These are phyloP conservation scores for Lithobates pipiens DNA, from an alignment of 2,797 vertebrate genomes.

Conservation along the genomic window DNA sequence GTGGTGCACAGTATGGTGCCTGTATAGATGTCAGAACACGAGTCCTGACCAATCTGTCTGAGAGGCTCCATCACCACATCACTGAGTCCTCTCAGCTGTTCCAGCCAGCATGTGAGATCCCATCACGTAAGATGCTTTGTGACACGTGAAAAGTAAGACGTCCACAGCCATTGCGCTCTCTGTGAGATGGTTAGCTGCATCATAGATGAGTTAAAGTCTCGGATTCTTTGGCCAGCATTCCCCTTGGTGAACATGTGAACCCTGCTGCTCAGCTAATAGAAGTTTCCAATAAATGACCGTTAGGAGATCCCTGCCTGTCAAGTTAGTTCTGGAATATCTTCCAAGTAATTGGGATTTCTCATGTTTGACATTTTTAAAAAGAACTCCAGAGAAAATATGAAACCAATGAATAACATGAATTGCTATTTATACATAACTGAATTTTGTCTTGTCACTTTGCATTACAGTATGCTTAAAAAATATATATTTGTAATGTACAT, in stretches of 20 bases:
- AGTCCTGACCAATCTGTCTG: constrained; percentile 29
- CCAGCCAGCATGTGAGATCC: constrained; percentile 39
- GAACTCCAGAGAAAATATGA: too few relatives aligned
- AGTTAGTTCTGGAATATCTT: background rate
- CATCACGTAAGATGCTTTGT: constrained; percentile 49
- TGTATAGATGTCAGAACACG: constrained; percentile 60
- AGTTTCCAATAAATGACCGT: background rate
- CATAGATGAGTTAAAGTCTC: constrained; percentile 21
- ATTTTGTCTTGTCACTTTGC: too few relatives aligned
- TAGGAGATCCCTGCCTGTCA: background rate
- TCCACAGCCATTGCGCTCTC: background rate
- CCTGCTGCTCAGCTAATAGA: background rate
- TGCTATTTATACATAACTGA: too few relatives aligned
- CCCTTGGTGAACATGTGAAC: constrained; percentile 49
- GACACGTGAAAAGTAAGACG: constrained; percentile 5
- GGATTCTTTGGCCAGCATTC: constrained; percentile 46
- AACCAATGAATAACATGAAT: too few relatives aligned
- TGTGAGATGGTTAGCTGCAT: constrained; percentile 12
- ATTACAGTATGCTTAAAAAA: too few relatives aligned
- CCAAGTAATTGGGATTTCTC: too few relatives aligned
- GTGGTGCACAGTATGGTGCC: background rate
- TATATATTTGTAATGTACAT: too few relatives aligned
- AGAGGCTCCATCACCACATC: constrained; percentile 30
- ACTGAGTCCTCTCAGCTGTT: constrained; percentile 11
- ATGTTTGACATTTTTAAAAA: too few relatives aligned